Evolutionary conservation across 2,113 vertebrate genomes (phyloP).

Genomic region (Vulpes lagopus): DNA sequence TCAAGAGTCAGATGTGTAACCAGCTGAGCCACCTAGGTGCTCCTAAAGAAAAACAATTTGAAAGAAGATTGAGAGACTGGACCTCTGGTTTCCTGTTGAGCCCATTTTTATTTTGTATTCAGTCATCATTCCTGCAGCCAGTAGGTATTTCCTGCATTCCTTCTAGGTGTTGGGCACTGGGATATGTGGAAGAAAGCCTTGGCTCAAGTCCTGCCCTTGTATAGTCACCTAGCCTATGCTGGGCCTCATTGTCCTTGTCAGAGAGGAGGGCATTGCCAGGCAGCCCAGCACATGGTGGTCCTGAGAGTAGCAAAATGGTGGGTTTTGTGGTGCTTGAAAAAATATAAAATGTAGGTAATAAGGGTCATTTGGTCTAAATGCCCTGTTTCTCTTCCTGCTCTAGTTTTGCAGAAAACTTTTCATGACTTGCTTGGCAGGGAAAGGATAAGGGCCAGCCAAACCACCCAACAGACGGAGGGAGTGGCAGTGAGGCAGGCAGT

Average conservation of each 20-base stretch:
- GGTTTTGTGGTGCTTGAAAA: not conserved
- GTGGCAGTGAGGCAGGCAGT: not conserved
- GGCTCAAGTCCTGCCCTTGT: not conserved
- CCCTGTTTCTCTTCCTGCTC: not conserved
- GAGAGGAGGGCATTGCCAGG: not conserved
- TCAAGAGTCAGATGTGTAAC: not conserved
- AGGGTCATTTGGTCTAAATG: too few relatives aligned
- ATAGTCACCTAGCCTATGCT: not conserved
- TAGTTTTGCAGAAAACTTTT: not conserved
- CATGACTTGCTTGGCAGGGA: not conserved
- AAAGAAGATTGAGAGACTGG: not conserved
- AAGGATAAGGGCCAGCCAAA: not conserved
- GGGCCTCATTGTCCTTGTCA: not conserved
- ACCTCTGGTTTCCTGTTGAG: not conserved
- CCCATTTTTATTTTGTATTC: not conserved
- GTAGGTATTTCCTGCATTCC: not conserved
- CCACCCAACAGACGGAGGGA: not conserved
- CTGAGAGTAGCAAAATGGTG: not conserved
- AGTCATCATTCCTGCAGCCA: not conserved
- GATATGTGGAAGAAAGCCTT: not conserved
- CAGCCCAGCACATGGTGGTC: accelerated
- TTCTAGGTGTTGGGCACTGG: not conserved
- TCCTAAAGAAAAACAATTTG: not conserved
- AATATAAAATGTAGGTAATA: not conserved
- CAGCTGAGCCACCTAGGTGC: not conserved